Conservation (phyloP, 2,888 invertebrate genomes). For the Meiosimyza decipiens region DNA sequence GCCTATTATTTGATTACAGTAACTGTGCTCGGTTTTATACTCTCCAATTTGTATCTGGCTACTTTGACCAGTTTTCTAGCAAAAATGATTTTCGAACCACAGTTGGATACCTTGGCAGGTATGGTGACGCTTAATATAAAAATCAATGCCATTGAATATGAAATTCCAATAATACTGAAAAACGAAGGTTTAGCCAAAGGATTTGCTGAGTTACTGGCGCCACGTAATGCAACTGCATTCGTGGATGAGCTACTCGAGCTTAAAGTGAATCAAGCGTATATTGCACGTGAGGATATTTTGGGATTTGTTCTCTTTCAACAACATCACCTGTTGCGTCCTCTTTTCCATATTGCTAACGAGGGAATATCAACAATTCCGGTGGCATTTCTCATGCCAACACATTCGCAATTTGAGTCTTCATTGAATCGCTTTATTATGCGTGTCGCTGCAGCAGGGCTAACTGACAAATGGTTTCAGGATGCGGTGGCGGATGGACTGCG, state of each 20-base stretch:
- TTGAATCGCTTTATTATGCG: slow-evolving; percentile 51
- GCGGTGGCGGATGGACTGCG: slow-evolving; percentile 44
- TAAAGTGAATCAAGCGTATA: slow-evolving; percentile 41
- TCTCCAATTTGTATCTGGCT: slow-evolving; percentile 53
- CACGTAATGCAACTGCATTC: slow-evolving; percentile 37
- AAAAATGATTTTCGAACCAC: slow-evolving; percentile 46
- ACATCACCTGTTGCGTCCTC: slow-evolving; percentile 44
- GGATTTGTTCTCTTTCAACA: slow-evolving; percentile 51
- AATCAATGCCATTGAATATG: slow-evolving; percentile 47
- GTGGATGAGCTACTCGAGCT: slow-evolving; percentile 36
- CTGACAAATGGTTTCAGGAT: slow-evolving; percentile 48
- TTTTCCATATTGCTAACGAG: slow-evolving; percentile 46
- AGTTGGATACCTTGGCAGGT: slow-evolving; percentile 44
- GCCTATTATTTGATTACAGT: slow-evolving; percentile 41
- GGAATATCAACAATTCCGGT: slow-evolving; percentile 49
- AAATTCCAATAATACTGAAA: slow-evolving; percentile 46
- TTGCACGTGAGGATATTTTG: slow-evolving; percentile 48
- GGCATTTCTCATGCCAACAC: slow-evolving; percentile 49
- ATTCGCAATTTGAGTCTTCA: slow-evolving; percentile 50
- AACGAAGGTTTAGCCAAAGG: slow-evolving; percentile 47
- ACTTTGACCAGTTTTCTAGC: slow-evolving; percentile 53
- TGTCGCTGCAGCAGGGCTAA: slow-evolving; percentile 46
- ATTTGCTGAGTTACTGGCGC: slow-evolving; percentile 44
- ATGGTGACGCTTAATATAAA: slow-evolving; percentile 44
- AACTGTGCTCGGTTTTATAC: slow-evolving; percentile 50